Evolutionary conservation across 1,140 invertebrate genomes (phyloP).

Genomic region (Trichonephila clavata): DNA sequence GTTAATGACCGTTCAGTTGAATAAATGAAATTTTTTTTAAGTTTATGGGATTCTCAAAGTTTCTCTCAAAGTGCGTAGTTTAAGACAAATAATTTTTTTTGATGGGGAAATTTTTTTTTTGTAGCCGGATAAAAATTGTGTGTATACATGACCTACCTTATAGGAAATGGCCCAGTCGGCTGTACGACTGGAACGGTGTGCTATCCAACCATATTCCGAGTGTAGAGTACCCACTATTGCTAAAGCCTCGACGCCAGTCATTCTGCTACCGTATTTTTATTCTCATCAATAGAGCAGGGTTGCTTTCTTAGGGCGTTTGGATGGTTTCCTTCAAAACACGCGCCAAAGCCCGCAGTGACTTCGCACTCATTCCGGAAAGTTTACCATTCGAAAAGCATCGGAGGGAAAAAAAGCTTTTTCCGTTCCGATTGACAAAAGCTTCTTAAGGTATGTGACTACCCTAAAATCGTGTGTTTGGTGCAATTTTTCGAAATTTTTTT

Average conservation of each 20-base stretch:
- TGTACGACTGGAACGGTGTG: constrained; percentile 1
- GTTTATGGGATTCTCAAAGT: too few relatives aligned
- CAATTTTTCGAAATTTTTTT: too few relatives aligned
- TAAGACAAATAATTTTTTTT: too few relatives aligned
- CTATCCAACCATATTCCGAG: constrained; percentile 61
- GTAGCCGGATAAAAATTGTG: too few relatives aligned
- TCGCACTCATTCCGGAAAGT: not conserved
- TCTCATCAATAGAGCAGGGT: constrained; percentile 60
- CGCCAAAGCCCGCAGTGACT: not conserved
- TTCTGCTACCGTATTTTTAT: constrained; percentile 32
- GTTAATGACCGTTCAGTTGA: too few relatives aligned
- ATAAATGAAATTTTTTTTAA: too few relatives aligned
- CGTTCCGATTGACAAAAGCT: not conserved
- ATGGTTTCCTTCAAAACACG: not conserved
- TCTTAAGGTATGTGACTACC: too few relatives aligned
- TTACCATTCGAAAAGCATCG: not conserved
- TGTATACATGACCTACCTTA: not conserved
- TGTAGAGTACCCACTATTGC: constrained; percentile 14
- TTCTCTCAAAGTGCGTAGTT: too few relatives aligned
- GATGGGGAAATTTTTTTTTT: too few relatives aligned
- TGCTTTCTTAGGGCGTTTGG: constrained; percentile 30
- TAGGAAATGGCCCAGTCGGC: not conserved
- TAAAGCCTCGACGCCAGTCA: constrained; percentile 48
- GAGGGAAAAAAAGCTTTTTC: not conserved
- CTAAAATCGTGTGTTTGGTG: too few relatives aligned